Percentiles rank a stretch among this genome's conserved stretches.
Evolutionary conservation across 2,113 vertebrate species (phyloP).

Genomic region (Serilophus lunatus): DNA sequence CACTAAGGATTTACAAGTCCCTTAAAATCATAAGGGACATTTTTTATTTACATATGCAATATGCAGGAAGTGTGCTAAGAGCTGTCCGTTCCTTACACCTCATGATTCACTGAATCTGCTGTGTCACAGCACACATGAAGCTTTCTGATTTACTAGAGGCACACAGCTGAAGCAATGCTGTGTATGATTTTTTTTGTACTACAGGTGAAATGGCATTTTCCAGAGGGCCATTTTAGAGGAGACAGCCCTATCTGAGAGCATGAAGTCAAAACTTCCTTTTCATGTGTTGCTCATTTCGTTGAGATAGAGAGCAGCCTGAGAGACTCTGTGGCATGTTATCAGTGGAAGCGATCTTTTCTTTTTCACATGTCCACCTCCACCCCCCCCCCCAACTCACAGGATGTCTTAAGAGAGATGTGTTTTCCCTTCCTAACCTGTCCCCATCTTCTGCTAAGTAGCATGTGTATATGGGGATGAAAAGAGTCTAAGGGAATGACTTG

Average conservation of each 20-base stretch:
- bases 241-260: not conserved
- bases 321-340: not conserved
- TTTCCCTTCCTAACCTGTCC: not conserved
- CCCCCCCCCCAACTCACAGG: not conserved
- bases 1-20: not conserved
- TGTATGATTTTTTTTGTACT: not conserved
- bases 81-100: rapidly evolving
- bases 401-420: not conserved
- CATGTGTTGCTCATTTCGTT: not conserved
- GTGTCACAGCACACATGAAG: rapidly evolving
- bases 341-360: not conserved
- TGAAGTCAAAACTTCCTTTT: not conserved
- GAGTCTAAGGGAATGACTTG: not conserved
- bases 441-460: not conserved
- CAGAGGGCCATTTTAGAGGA: not conserved
- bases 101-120: not conserved
- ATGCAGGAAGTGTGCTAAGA: not conserved
- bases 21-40: not conserved
- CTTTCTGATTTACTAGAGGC: not conserved
- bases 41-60: not conserved
- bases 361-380: not conserved
- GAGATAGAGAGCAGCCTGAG: not conserved
- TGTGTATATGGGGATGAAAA: not conserved
- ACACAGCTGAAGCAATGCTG: not conserved
- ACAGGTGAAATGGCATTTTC: not conserved